Conservation (phyloP, 2,797 vertebrate genomes). For the Propithecus perrieri region DNA sequence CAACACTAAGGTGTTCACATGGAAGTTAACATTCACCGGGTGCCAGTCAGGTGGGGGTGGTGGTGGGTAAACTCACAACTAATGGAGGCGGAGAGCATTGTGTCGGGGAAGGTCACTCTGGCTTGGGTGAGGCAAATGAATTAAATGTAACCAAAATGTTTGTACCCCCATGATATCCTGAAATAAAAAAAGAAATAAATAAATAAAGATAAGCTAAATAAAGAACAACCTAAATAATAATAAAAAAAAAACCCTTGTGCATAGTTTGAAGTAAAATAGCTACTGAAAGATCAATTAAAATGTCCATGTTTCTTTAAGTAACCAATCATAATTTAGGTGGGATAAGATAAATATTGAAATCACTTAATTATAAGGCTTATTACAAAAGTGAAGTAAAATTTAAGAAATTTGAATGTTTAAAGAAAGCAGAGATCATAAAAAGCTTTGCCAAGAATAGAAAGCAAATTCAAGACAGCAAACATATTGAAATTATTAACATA, state of each 20-base stretch:
- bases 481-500: not conserved
- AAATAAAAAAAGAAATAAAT: no score
- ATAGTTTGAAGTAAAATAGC: not conserved
- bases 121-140: no score
- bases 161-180: no score
- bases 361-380: not conserved
- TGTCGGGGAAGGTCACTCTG: no score
- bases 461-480: not conserved
- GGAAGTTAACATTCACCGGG: no score
- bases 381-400: not conserved
- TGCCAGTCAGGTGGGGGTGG: no score
- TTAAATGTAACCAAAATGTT: no score
- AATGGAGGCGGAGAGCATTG: no score
- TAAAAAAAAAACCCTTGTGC: not conserved
- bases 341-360: not conserved
- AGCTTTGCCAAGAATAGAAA: not conserved
- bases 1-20: no score
- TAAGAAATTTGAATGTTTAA: not conserved
- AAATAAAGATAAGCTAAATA: no score
- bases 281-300: not conserved
- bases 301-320: not conserved
- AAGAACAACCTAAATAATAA: no score
- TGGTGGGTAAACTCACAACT: no score
- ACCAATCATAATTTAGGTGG: not conserved
- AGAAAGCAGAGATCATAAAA: not conserved